Base-by-base conservation (phyloP, 2,888 invertebrate species). In the Serripes groenlandicus region DNA sequence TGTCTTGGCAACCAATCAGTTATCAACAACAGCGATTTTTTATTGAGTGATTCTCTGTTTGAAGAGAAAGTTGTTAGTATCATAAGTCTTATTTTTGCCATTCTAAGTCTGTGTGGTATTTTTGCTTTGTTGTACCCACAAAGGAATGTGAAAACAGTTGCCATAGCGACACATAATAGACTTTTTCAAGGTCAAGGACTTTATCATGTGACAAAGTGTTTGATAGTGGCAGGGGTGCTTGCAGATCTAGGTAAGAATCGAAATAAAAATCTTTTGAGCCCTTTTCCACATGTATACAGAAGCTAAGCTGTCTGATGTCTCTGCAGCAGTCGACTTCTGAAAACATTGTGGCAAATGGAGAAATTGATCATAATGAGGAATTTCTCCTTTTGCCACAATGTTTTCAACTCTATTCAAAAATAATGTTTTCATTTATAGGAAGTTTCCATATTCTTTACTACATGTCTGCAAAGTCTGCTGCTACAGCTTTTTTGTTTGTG, bases 1-100 rank as follows among this genome's bases (percentile, higher is more conserved):
- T 86, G 86, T 71, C 80, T 86, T 75, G 86, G 86, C 26, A 86
- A 86, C 76, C 49, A 81, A 30, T 80, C 83, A 5, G 37, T 75
- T 15, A 49, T 82, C 23, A 72, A 74, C 9, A 75, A 78, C 64
- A 75, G 70, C 35, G 80, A 81, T 32, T 52, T 70, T 1, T 69
- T 77, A 28, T 32, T 34, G 34, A 37, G 70, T 35, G 62, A 68
- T 28, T 49, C 58, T 1, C 30, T 69, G 9, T 42, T 80, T 18
- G 80, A 80, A 56, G 81, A 81, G 52, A 78, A 64, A 18, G 86
- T 72, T 37, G 71, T 83, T 32, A 86, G 86, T 54, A 69, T 73
- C 9, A 75, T 78, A 23, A 74, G 75, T 26, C 68, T 83, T 28
- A 62, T 81, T 11, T 75, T 86, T 68, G 75, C 81, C 42, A n/a